Conservation (phyloP, 2,888 invertebrate genomes). For the Timema podura region DNA sequence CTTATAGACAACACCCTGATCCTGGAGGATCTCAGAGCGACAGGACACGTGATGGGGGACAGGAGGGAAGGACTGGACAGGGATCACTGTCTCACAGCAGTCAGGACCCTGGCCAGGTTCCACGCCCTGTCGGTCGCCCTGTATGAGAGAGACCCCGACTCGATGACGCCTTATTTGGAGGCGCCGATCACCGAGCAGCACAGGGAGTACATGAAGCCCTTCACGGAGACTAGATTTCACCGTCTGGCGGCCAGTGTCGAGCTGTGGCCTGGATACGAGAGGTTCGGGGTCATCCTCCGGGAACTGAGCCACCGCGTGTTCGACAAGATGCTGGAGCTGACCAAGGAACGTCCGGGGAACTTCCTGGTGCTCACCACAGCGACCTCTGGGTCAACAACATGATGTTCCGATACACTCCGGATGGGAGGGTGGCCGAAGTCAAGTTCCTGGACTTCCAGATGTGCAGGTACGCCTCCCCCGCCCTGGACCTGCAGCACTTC, state of each 20-base stretch:
- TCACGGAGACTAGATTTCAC: not conserved
- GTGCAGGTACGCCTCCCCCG: conserved; percentile 23
- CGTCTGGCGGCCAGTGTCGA: conserved; percentile 14
- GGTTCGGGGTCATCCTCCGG: conserved; percentile 3
- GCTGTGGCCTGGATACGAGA: conserved; percentile 19
- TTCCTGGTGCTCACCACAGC: conserved; percentile 14
- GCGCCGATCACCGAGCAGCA: not conserved
- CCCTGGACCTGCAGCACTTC: conserved; percentile 28
- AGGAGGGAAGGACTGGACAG: conserved; percentile 24
- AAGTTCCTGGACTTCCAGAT: conserved; percentile 28
- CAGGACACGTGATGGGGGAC: conserved; percentile 24
- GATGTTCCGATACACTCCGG: conserved; percentile 13
- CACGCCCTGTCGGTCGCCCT: conserved; percentile 28
- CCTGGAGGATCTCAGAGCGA: conserved; percentile 24
- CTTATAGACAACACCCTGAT: conserved; percentile 16
- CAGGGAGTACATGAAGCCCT: not conserved
- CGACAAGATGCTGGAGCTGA: conserved; percentile 3
- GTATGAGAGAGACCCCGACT: conserved; percentile 16
- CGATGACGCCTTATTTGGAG: conserved; percentile 21
- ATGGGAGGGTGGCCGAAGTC: not conserved
- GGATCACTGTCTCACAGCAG: conserved; percentile 18
- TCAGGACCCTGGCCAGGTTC: conserved; percentile 24
- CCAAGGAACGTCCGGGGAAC: conserved; percentile 4
- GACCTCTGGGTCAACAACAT: conserved; percentile 22
- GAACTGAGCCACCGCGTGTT: not conserved